These are phyloP conservation scores for Dysdera silvatica DNA, from an alignment of 1,140 invertebrate genomes.

Conservation along the genomic window DNA sequence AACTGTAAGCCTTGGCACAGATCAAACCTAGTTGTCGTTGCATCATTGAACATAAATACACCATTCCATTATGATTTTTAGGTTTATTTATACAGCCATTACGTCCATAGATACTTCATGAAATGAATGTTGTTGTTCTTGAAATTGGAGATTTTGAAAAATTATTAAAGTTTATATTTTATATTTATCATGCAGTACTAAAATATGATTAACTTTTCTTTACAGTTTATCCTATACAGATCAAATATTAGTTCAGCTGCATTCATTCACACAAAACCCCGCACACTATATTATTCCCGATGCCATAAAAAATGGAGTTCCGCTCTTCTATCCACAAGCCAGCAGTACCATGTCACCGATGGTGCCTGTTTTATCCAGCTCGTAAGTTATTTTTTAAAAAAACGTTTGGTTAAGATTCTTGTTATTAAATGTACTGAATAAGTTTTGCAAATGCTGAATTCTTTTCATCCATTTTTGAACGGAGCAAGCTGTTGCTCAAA, in stretches of 20 bases:
- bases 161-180: background rate
- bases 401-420: background rate
- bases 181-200: background rate
- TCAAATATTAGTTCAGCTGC: conserved; percentile 60
- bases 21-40: too few species aligned
- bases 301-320: conserved; percentile 62
- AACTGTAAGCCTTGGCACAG: too few species aligned
- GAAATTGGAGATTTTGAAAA: background rate
- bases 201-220: conserved; percentile 15
- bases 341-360: too few species aligned
- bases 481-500: too few species aligned
- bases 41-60: too few species aligned
- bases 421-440: background rate
- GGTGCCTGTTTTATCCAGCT: conserved; percentile 48
- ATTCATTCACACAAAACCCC: conserved; percentile 57
- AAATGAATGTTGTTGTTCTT: too few species aligned
- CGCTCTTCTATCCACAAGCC: conserved; percentile 59
- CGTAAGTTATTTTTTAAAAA: conserved; percentile 6
- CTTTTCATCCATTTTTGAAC: too few species aligned
- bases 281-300: conserved; percentile 64
- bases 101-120: too few species aligned
- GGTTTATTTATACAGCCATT: too few species aligned
- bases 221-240: conserved; percentile 58
- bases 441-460: conserved; percentile 8
- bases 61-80: too few species aligned